phyloP scores from a whole-genome alignment of 2,113 vertebrate species.

The Asarcornis scutulata region DNA sequence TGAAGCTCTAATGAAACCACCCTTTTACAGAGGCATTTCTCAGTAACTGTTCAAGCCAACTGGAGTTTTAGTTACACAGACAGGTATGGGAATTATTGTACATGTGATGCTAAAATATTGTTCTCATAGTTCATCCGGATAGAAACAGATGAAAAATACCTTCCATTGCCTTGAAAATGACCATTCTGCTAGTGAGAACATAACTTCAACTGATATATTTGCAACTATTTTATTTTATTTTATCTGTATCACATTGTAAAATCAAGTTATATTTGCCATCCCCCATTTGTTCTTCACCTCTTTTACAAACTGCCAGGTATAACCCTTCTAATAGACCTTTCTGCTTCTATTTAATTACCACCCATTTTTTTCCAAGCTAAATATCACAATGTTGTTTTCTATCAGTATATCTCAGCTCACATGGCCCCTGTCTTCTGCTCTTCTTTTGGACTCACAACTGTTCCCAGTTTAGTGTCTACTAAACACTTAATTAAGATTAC shows the following conservation, averaged over 20 bases:
- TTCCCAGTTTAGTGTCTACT: not conserved
- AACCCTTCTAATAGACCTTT: not conserved
- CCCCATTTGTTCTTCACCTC: not conserved
- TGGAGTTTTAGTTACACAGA: not conserved
- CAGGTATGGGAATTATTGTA: not conserved
- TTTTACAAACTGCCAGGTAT: not conserved
- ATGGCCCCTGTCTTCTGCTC: not conserved
- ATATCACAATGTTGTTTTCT: not conserved
- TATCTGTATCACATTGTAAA: not conserved
- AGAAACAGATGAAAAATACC: not conserved
- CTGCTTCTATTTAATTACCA: not conserved
- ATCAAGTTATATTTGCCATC: not conserved
- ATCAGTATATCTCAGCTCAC: not conserved
- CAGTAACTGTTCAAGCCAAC: not conserved
- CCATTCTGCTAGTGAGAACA: not conserved
- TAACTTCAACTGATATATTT: not conserved
- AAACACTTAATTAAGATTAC: not conserved
- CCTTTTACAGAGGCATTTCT: not conserved
- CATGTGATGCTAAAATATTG: not conserved
- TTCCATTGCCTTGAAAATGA: not conserved
- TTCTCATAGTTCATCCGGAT: not conserved
- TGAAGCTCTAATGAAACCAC: not conserved
- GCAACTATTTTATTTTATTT: not conserved
- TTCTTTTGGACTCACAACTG: not conserved
- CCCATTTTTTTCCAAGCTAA: not conserved